These are phyloP conservation scores for Strigops habroptila DNA, from an alignment of 2,113 vertebrate genomes.

Conservation along the genomic window DNA sequence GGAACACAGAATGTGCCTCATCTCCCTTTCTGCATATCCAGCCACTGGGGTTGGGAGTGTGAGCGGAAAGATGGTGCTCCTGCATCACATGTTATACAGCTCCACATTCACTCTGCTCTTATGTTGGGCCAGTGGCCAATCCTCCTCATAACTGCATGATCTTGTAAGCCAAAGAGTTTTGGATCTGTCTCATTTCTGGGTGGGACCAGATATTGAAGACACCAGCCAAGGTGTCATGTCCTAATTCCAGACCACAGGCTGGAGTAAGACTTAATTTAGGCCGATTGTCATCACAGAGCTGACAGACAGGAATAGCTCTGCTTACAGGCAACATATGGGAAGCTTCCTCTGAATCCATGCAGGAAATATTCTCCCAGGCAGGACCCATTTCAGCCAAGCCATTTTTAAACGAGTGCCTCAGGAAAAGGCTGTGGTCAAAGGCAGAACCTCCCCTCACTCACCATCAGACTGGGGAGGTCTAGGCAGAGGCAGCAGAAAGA, in stretches of 20 bases:
- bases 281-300: not conserved
- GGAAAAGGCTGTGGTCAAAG: not conserved
- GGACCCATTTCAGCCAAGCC: not conserved
- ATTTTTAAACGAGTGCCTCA: not conserved
- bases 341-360: not conserved
- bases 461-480: not conserved
- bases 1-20: not conserved
- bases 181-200: constrained; percentile 10
- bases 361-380: not conserved
- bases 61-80: not conserved
- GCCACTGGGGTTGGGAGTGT: not conserved
- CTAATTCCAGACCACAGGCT: constrained; percentile 32
- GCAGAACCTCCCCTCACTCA: not conserved
- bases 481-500: not conserved
- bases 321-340: not conserved
- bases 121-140: not conserved
- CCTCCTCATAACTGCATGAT: not conserved
- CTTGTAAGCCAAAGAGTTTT: not conserved
- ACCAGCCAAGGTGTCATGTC: constrained; percentile 32
- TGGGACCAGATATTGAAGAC: constrained; percentile 35
- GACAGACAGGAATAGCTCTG: constrained; percentile 6
- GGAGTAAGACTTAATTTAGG: constrained; percentile 17
- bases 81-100: not conserved
- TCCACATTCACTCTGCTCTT: not conserved
- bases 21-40: not conserved